Evolutionary conservation across 2,113 vertebrate genomes (phyloP).

Genomic region (Arenaria interpres): DNA sequence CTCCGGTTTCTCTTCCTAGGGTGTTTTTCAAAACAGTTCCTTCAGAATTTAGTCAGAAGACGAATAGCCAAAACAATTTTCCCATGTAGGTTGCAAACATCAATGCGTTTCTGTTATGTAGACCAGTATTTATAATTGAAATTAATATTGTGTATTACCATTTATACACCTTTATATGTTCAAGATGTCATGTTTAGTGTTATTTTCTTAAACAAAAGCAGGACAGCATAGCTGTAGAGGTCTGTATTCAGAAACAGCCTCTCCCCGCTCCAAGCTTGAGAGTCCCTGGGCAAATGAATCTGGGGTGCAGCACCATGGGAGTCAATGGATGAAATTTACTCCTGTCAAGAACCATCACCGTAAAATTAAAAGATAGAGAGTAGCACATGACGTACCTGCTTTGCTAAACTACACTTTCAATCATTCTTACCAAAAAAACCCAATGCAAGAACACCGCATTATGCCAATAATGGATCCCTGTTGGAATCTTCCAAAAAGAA

Average conservation of each 20-base stretch:
- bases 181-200: neutral
- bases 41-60: neutral
- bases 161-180: neutral
- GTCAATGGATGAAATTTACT: neutral
- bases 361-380: neutral
- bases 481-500: neutral
- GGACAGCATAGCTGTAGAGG: neutral
- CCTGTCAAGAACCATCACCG: neutral
- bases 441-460: neutral
- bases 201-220: neutral
- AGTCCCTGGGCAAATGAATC: neutral
- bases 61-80: fast-evolving
- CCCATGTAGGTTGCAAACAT: neutral
- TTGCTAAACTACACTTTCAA: neutral
- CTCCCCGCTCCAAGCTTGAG: neutral
- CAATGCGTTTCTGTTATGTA: fast-evolving
- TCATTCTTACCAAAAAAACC: neutral
- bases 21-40: neutral
- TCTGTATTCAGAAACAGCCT: neutral
- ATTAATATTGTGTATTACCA: neutral
- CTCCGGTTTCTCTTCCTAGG: neutral
- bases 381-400: neutral
- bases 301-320: neutral
- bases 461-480: neutral
- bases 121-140: neutral